A percentile compares a stretch with the other conserved stretches of the same genome.
Conservation (phyloP, 1,140 invertebrate species). For the Mizuhopecten yessoensis region DNA sequence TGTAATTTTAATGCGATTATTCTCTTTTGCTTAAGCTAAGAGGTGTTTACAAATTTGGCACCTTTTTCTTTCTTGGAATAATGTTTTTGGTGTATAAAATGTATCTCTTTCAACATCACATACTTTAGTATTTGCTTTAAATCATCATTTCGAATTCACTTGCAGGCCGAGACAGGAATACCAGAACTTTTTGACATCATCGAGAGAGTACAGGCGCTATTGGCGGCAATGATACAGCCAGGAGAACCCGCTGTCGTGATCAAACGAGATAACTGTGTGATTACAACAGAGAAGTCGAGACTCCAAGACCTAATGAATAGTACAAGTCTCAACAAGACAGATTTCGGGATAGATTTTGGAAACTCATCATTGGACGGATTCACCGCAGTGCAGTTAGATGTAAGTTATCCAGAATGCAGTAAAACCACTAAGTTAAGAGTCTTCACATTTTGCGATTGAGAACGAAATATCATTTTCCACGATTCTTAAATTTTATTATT, state of each 20-base stretch:
- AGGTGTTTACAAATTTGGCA: too few species aligned
- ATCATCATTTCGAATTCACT: too few species aligned
- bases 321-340: background rate
- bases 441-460: background rate
- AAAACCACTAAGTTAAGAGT: background rate
- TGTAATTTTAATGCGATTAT: too few species aligned
- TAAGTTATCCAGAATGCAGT: background rate
- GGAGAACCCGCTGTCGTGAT: background rate
- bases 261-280: background rate
- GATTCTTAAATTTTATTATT: too few species aligned
- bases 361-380: constrained; percentile 11
- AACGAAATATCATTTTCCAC: background rate
- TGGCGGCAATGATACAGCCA: background rate
- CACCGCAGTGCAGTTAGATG: background rate
- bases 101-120: too few species aligned
- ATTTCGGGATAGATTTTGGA: constrained; percentile 11
- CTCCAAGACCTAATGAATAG: background rate
- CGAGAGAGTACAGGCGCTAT: background rate
- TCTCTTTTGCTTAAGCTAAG: too few species aligned
- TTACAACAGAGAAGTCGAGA: constrained; percentile 41
- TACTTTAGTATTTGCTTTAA: too few species aligned
- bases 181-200: constrained; percentile 18
- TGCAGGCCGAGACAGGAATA: constrained; percentile 36
- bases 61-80: too few species aligned
- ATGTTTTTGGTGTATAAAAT: too few species aligned